Evolutionary conservation across 30 jellyfish, hydroid and myxozoan genomes (phyloP), one percentile per base, ranked within the genome.

Genomic region (Hydractinia symbiolongicarpus): DNA sequence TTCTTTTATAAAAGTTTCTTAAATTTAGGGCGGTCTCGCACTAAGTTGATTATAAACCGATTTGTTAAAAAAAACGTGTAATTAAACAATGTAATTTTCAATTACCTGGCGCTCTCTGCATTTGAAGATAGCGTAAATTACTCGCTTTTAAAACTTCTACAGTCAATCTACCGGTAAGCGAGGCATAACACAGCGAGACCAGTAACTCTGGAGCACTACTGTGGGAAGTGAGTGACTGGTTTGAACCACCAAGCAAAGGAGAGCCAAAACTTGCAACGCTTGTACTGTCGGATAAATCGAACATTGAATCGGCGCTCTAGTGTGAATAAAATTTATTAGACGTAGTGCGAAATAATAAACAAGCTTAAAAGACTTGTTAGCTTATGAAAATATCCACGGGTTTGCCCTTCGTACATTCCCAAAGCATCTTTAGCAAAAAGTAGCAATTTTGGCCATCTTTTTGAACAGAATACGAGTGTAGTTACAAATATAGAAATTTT

Each of bases 61-160:
- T 30, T 30, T 30, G 44, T 30, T 30, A 30, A 30, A 30, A 30
- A 30, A 30, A 30, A 30, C 2, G 44, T 30, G 44, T 30, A 30
- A 30, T 30, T 30, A 30, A 30, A 30, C 2, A 30, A 30, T 0
- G 44, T 30, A 30, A 30, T 30, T 30, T 30, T 30, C 10, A 67
- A 74, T 8, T 14, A 90, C 97, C 97, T 90, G 97, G 97, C 53
- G 97, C 97, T 5, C 97, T 54, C 67, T 84, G 97, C 92, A 90
- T 82, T 66, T 90, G 97, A 54, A 90, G 72, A 69, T 79, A 76
- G 54, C 95, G 62, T 9, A 90, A 87, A 61, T 90, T 90, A 83
- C 95, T 90, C 7, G 97, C 97, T 61, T 90, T 90, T 30, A 90
- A 73, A 13, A 90, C 97, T 55, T 90, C 97, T 17, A 90, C 97